Evolutionary conservation across 2,797 vertebrate genomes (phyloP), one percentile per base, ranked within the genome.

Genomic region (Sebastes umbrosus): DNA sequence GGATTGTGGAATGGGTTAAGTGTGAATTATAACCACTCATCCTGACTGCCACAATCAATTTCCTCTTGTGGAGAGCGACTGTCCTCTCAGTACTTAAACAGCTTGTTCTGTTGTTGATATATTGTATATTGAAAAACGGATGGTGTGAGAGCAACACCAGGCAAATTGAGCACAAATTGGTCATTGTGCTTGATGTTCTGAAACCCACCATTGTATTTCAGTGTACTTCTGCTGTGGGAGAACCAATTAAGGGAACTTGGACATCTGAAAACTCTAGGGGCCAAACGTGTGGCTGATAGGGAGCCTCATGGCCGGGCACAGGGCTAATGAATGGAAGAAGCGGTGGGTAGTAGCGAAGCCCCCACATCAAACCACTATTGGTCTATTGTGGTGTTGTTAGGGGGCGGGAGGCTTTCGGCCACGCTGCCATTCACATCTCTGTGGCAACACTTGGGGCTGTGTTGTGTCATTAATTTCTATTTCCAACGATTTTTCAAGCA

Each of bases 231-330:
- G 70, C 85, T 79, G 82, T 64, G 83, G 85, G 77, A 86, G 77
- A 90, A 87, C 92, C 90, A 95, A 94, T 96, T 94, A 96, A 84
- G 80, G 76, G 69, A 78, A 80, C 72, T 83, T 82, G 75, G 87
- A 89, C 81, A 73, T 87, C 67, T 80, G 60, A 79, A 90, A 85
- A 84, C 86, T 89, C 86, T n/a, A 43, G 79, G 74, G 87, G 76
- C 84, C 76, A 69, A 78, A 85, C 20, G 46, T 86, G 83, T 80
- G 75, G 76, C 50, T 25, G 77, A 79, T 75, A 50, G 79, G 75
- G 77, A 79, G 25, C 50, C 71, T 73, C 73, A 10, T 80, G 84
- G 86, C 77, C 34, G 58, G 54, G 66, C 77, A 57, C 22, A 27
- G 62, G 76, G 80, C 85, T 92, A 90, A 93, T 93, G 90, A 93